A percentile compares a stretch with the other conserved stretches of the same genome.
Conservation (phyloP, 53 echinoderm and acorn worm species). For the Paracentrotus lividus region DNA sequence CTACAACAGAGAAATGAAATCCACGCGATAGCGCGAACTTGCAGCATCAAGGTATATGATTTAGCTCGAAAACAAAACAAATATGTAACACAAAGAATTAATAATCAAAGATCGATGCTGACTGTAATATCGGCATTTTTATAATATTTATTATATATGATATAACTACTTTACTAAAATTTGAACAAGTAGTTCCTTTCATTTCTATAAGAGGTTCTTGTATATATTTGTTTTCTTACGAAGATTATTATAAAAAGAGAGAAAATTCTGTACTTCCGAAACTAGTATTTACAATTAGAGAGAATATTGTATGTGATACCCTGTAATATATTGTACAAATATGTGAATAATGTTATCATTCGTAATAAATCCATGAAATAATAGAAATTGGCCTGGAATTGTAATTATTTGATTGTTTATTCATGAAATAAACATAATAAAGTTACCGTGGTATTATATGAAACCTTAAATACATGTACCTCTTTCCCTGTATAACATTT, state of each 20-base stretch:
- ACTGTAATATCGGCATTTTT: not conserved
- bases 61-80: not conserved
- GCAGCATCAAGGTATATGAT: not conserved
- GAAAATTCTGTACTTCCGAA: constrained; percentile 55
- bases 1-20: too few relatives aligned
- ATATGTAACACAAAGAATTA: not conserved
- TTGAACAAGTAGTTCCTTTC: constrained; percentile 44
- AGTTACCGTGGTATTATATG: too few relatives aligned
- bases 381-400: not conserved
- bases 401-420: not conserved
- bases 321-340: constrained; percentile 65
- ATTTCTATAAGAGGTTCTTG: constrained; percentile 25
- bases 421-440: too few relatives aligned
- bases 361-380: constrained; percentile 60
- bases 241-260: not conserved
- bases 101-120: not conserved
- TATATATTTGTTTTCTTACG: constrained; percentile 36
- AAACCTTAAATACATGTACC: too few relatives aligned
- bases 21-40: not conserved
- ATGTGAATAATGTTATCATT: constrained; percentile 64
- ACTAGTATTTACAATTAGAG: constrained; percentile 54
- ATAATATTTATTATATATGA: too few relatives aligned
- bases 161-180: not conserved
- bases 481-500: too few relatives aligned
- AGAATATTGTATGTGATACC: not conserved